A percentile compares a stretch with the other conserved stretches of the same genome.
phyloP scores from a whole-genome alignment of 2,797 vertebrate genomes.

The Poliocrania exsul region DNA sequence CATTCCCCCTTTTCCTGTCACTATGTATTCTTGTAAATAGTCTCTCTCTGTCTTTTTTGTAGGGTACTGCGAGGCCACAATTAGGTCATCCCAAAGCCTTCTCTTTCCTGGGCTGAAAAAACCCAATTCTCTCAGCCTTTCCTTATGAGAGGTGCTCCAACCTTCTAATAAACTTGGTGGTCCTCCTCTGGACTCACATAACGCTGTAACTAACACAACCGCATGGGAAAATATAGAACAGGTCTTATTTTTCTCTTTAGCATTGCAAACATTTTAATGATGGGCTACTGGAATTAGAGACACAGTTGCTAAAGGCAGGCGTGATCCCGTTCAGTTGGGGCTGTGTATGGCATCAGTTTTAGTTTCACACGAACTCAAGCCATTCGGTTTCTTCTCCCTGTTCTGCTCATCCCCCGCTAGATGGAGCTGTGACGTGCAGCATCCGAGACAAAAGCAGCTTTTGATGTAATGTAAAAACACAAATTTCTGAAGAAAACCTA shows the following conservation, averaged over 20 bases:
- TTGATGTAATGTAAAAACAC: not conserved
- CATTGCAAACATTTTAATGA: not conserved
- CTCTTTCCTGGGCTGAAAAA: not conserved
- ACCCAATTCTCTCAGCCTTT: not conserved
- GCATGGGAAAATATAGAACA: not conserved
- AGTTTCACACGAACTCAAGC: not conserved
- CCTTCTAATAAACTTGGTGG: not conserved
- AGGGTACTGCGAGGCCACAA: not conserved
- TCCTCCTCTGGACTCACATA: not conserved
- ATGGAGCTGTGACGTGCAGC: slow-evolving; percentile 56
- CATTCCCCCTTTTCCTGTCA: not conserved
- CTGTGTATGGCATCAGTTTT: not conserved
- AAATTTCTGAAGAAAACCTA: not conserved
- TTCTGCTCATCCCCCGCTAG: slow-evolving; percentile 25
- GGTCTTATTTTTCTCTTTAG: not conserved
- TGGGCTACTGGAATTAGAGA: not conserved
- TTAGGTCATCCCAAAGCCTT: not conserved
- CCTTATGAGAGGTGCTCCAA: not conserved
- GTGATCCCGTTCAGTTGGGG: not conserved
- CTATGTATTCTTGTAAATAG: not conserved
- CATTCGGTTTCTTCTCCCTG: not conserved
- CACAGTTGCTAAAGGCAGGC: not conserved
- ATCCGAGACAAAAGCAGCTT: not conserved
- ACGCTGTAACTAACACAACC: not conserved
- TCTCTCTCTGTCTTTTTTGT: not conserved